A percentile compares a stretch with the other conserved stretches of the same genome.
phyloP scores from a whole-genome alignment of 1,140 invertebrate genomes.

The Callitettix versicolor region DNA sequence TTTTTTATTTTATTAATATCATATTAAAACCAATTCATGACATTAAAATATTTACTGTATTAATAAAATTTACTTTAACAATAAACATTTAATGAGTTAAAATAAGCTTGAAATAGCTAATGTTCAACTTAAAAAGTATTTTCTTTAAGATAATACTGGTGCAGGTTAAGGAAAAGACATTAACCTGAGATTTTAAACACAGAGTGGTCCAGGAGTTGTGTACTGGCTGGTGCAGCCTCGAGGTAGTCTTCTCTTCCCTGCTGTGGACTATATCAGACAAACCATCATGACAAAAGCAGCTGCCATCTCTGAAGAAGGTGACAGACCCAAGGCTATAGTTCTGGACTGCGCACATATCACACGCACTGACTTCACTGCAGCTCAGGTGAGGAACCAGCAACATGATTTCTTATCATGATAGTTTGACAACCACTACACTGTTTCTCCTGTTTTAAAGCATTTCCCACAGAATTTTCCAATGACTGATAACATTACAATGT shows the following conservation, averaged over 20 bases:
- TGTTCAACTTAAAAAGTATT: no score
- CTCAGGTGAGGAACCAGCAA: constrained; percentile 35
- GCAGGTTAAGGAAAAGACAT: no score
- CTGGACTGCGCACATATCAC: constrained; percentile 43
- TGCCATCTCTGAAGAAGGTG: constrained; percentile 15
- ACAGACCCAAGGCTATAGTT: constrained; percentile 26
- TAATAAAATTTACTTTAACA: no score
- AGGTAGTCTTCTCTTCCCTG: constrained; percentile 40
- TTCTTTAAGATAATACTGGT: no score
- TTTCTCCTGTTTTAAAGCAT: not conserved
- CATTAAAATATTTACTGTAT: no score
- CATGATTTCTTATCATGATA: not conserved
- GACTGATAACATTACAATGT: not conserved
- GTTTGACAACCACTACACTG: not conserved
- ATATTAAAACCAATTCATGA: no score
- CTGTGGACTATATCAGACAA: constrained; percentile 37
- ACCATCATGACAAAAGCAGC: constrained; percentile 32
- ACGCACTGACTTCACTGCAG: constrained; percentile 44
- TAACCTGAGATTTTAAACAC: no score
- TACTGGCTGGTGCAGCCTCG: constrained; percentile 38
- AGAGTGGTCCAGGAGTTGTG: constrained; percentile 6
- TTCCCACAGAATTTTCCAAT: not conserved
- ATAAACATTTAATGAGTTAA: no score
- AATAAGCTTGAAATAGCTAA: no score
- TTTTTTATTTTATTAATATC: no score